These are phyloP conservation scores for Pristionchus maxplancki DNA, from an alignment of 2,888 invertebrate genomes.

Conservation along the genomic window DNA sequence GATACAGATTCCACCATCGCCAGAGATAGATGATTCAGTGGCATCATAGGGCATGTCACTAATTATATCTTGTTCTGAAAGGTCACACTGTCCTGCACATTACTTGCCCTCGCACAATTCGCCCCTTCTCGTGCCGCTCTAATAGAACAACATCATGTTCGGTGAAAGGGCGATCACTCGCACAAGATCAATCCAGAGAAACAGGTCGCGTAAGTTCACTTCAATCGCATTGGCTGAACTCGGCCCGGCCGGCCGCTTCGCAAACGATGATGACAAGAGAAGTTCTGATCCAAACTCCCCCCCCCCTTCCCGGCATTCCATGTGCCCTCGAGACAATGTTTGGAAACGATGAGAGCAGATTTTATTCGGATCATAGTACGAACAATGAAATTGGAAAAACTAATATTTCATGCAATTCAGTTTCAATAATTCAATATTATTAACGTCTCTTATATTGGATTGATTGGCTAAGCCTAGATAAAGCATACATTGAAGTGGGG, in stretches of 20 bases:
- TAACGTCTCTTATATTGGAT: background rate
- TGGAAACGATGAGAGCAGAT: background rate
- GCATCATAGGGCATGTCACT: too few species aligned
- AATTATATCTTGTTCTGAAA: too few species aligned
- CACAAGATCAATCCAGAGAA: background rate
- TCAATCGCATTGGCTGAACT: background rate
- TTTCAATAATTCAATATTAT: background rate
- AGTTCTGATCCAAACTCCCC: background rate
- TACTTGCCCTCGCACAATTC: background rate
- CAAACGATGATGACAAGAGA: background rate
- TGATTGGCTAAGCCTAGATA: conserved; percentile 3
- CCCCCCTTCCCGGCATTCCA: background rate
- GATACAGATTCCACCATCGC: too few species aligned
- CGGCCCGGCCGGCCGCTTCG: too few species aligned
- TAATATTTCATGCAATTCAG: conserved; percentile 17
- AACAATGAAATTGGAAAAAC: background rate
- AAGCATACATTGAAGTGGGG: background rate
- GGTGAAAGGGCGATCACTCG: background rate
- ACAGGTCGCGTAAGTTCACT: background rate
- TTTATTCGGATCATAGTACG: conserved; percentile 17
- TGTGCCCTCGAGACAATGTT: background rate
- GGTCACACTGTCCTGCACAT: background rate
- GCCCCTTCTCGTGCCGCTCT: background rate
- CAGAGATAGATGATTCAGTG: too few species aligned
- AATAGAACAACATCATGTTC: background rate